These are phyloP conservation scores for Anoplopoma fimbria DNA, from an alignment of 2,113 vertebrate species.

Conservation along the genomic window DNA sequence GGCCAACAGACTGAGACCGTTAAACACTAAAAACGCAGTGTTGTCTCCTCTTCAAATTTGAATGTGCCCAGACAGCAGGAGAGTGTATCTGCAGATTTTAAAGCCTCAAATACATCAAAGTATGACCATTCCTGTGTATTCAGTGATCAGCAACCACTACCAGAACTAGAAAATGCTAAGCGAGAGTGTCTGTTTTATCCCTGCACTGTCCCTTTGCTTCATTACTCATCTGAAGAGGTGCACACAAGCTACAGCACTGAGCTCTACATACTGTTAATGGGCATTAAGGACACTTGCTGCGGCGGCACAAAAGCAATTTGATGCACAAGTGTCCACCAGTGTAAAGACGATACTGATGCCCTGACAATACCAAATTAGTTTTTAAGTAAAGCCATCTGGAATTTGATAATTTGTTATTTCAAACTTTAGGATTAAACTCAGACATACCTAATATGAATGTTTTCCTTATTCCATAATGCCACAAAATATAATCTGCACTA, in stretches of 20 bases:
- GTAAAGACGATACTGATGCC: neutral
- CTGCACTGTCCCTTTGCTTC: neutral
- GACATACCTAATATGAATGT: neutral
- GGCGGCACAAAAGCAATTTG: neutral
- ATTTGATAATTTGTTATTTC: neutral
- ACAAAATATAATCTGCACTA: neutral
- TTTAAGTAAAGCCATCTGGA: neutral
- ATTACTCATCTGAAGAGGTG: neutral
- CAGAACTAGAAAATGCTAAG: neutral
- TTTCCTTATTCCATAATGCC: neutral
- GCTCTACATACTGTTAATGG: neutral
- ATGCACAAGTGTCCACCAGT: neutral
- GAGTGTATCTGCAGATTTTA: neutral
- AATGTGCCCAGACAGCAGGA: neutral
- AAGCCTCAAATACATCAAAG: slow-evolving; percentile 1
- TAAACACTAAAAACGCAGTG: neutral
- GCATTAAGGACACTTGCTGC: neutral
- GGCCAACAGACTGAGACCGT: neutral
- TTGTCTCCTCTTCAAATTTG: neutral
- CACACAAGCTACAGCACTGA: neutral
- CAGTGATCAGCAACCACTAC: neutral
- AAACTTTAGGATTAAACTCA: neutral
- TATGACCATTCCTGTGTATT: neutral
- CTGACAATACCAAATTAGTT: neutral
- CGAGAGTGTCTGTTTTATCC: neutral